Conservation (phyloP, 2,797 vertebrate genomes). For the Takifugu rubripes region DNA sequence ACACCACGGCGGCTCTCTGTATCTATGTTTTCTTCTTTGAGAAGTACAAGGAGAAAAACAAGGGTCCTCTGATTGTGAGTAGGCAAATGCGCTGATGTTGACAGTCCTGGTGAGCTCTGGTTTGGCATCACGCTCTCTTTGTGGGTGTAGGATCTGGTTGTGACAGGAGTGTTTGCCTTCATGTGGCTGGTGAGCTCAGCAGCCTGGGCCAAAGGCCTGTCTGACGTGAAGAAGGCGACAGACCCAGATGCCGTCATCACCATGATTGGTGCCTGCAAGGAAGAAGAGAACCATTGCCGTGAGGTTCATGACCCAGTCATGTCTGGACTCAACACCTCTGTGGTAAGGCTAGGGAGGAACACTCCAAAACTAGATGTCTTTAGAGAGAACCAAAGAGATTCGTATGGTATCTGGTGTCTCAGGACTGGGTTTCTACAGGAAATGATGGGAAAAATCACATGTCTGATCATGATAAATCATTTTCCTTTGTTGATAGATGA, state of each 20-base stretch:
- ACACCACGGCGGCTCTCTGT: slow-evolving; percentile 77
- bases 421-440: too few relatives aligned
- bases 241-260: slow-evolving; percentile 81
- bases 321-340: slow-evolving; percentile 89
- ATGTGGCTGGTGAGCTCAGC: slow-evolving; percentile 89
- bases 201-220: slow-evolving; percentile 88
- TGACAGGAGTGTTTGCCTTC: slow-evolving; percentile 83
- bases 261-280: slow-evolving; percentile 64
- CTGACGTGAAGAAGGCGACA: slow-evolving; percentile 83
- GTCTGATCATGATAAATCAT: too few relatives aligned
- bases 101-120: neutral
- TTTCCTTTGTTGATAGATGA: too few relatives aligned
- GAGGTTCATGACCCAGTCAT: slow-evolving; percentile 84
- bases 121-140: neutral
- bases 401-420: too few relatives aligned
- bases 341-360: slow-evolving; percentile 69
- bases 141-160: slow-evolving; percentile 78
- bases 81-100: accelerated
- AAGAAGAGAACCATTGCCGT: slow-evolving; percentile 66
- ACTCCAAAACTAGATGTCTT: too few relatives aligned
- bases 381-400: too few relatives aligned
- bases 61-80: slow-evolving; percentile 84
- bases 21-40: slow-evolving; percentile 85
- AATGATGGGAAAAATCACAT: too few relatives aligned
- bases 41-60: slow-evolving; percentile 89